Evolutionary conservation across 2,797 vertebrate genomes (phyloP), one percentile per base, ranked within the genome.

Genomic region (Artibeus lituratus): DNA sequence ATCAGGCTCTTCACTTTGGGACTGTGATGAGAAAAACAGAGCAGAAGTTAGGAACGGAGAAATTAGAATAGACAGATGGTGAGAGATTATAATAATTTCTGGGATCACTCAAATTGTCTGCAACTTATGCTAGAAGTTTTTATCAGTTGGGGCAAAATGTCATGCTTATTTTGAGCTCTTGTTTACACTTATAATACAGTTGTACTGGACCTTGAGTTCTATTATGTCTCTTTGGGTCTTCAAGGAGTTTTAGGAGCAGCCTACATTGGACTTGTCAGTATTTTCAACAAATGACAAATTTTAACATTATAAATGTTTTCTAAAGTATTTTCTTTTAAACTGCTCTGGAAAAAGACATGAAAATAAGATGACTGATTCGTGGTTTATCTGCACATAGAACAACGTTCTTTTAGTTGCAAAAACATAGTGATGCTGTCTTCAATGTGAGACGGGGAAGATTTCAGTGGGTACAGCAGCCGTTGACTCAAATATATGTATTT

Each of bases 1-100:
- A 97, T 51, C 18, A 97, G 72, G 88, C 95, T 94, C 80, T 97
- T 97, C 96, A 95, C 47, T 97, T 97, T 97, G 76, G 88, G 94
- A 65, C 11, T 95, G 1, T 91, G 26, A 95, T 96, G 93, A 97
- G 0, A 0, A 70, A 97, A 98, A 92, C 37, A 95, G 94, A 97
- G 91, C 96, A 96, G 77, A 84, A 92, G 80, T 95, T 94, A 92
- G 88, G 35, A 85, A n/a, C 82, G 65, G 77, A 97, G 94, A 90
- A 97, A 91, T 97, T 80, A 93, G 21, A 81, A 86, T 35, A 98
- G 42, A 95, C 93, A 97, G 94, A 97, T 97, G 88, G 84, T 73
- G 65, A 95, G 91, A 97, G 82, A 91, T 80, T 92, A n/a, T 96
- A 76, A 18, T 96, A 95, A 93, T 97, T 97, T 91, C 35, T 51